Percentiles rank a stretch among this genome's conserved stretches.
These are phyloP conservation scores for Acronicta alni DNA, from an alignment of 2,888 invertebrate species.

Conservation along the genomic window DNA sequence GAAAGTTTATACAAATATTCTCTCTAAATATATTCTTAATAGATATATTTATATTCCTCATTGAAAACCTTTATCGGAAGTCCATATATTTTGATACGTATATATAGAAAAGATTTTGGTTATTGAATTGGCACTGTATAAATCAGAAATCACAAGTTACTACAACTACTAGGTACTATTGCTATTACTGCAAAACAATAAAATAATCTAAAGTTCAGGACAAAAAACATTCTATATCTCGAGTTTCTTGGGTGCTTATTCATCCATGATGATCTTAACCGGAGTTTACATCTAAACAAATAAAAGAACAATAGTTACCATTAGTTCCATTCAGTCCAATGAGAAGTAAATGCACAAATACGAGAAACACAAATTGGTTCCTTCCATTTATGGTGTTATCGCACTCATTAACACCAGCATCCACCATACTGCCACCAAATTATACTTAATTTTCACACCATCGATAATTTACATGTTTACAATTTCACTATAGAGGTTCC, in stretches of 20 bases:
- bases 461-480: slow-evolving; percentile 83
- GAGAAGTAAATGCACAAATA: slow-evolving; percentile 87
- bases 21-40: too few species aligned
- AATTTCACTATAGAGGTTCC: slow-evolving; percentile 63
- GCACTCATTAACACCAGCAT: slow-evolving; percentile 87
- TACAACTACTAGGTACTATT: too few species aligned
- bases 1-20: too few species aligned
- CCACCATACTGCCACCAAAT: slow-evolving; percentile 87
- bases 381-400: slow-evolving; percentile 86
- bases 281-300: slow-evolving; percentile 39
- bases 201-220: background rate
- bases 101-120: background rate
- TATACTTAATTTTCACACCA: slow-evolving; percentile 80
- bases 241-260: background rate
- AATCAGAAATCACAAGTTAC: background rate
- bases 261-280: slow-evolving; percentile 23
- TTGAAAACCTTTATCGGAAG: too few species aligned
- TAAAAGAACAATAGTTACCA: slow-evolving; percentile 74
- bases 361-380: slow-evolving; percentile 87
- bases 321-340: slow-evolving; percentile 88
- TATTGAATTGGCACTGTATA: background rate
- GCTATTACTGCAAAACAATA: background rate
- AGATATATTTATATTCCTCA: too few species aligned
- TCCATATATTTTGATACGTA: too few species aligned
- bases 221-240: background rate